These are phyloP conservation scores for Periophthalmus modestus DNA, from an alignment of 2,113 vertebrate genomes.

Conservation along the genomic window DNA sequence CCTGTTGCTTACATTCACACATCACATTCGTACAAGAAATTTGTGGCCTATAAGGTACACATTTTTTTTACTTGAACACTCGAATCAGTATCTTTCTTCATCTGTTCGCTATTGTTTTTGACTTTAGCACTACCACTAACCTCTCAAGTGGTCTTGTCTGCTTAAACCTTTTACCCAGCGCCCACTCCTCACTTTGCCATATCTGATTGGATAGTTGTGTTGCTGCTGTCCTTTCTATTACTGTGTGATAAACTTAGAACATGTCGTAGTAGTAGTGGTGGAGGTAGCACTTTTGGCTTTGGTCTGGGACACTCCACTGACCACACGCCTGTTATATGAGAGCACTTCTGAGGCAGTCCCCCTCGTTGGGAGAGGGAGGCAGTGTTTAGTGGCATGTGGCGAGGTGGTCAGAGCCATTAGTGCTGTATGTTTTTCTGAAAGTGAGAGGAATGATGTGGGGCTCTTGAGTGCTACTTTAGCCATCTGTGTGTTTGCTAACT, in stretches of 20 bases:
- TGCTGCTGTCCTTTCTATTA: background rate
- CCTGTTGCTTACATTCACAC: too few relatives aligned
- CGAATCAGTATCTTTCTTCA: too few relatives aligned
- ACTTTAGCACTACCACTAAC: too few relatives aligned
- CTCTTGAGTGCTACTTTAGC: constrained; percentile 7
- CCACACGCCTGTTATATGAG: constrained; percentile 15
- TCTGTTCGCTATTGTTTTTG: too few relatives aligned
- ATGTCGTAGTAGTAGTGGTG: constrained; percentile 20
- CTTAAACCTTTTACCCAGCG: background rate
- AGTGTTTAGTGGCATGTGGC: background rate
- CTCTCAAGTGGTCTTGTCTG: background rate
- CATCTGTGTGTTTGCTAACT: constrained; percentile 10
- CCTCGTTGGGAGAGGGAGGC: background rate
- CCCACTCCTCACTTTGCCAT: background rate
- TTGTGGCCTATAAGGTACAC: too few relatives aligned
- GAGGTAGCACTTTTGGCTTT: constrained; percentile 10
- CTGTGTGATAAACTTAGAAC: constrained; percentile 13
- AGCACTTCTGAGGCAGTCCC: background rate
- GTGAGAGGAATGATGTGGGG: constrained; percentile 20
- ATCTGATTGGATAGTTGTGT: background rate
- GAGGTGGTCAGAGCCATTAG: constrained; percentile 29
- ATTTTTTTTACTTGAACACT: too few relatives aligned
- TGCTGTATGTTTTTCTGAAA: constrained; percentile 10
- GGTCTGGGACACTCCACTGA: constrained; percentile 9
- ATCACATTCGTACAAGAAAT: too few relatives aligned